A percentile compares a stretch with the other conserved stretches of the same genome.
Conservation (phyloP, 2,797 vertebrate species). For the Enteromius anoplus region DNA sequence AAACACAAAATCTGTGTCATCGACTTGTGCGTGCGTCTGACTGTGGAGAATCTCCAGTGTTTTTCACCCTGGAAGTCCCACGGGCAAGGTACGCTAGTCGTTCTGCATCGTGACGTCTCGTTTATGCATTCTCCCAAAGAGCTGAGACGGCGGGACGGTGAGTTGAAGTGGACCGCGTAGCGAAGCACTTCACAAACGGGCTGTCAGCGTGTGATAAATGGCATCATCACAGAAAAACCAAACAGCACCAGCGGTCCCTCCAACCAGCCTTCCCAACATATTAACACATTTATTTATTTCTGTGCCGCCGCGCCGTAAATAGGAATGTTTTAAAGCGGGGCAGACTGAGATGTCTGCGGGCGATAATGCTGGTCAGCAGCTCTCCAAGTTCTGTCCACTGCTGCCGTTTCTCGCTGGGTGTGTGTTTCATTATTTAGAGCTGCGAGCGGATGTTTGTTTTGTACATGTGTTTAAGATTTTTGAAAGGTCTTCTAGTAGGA, state of each 20-base stretch:
- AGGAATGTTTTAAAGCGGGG: slow-evolving; percentile 56
- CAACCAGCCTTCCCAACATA: slow-evolving; percentile 59
- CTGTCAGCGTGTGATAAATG: slow-evolving; percentile 68
- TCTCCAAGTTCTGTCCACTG: slow-evolving; percentile 42
- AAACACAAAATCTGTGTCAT: slow-evolving; percentile 12
- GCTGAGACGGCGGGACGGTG: slow-evolving; percentile 57
- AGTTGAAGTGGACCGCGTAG: slow-evolving; percentile 52
- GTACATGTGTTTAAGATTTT: slow-evolving; percentile 12
- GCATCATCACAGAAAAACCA: slow-evolving; percentile 65
- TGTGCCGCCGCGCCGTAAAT: slow-evolving; percentile 60
- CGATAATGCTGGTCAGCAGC: slow-evolving; percentile 59
- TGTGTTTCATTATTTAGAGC: slow-evolving; percentile 45
- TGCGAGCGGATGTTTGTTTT: slow-evolving; percentile 31
- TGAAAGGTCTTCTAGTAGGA: neutral
- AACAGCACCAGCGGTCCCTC: slow-evolving; percentile 57
- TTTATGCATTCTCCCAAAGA: slow-evolving; percentile 57
- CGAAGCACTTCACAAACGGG: slow-evolving; percentile 55
- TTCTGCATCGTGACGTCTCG: slow-evolving; percentile 35
- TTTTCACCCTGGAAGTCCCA: slow-evolving; percentile 33
- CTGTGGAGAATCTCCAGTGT: slow-evolving; percentile 35
- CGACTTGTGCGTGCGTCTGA: neutral
- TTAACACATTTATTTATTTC: slow-evolving; percentile 67
- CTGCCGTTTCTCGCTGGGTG: slow-evolving; percentile 9
- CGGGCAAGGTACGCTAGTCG: slow-evolving; percentile 22
- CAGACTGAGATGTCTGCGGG: slow-evolving; percentile 58